A percentile compares a stretch with the other conserved stretches of the same genome.
phyloP scores from a whole-genome alignment of 2,888 invertebrate species.

The Malachius bipustulatus region DNA sequence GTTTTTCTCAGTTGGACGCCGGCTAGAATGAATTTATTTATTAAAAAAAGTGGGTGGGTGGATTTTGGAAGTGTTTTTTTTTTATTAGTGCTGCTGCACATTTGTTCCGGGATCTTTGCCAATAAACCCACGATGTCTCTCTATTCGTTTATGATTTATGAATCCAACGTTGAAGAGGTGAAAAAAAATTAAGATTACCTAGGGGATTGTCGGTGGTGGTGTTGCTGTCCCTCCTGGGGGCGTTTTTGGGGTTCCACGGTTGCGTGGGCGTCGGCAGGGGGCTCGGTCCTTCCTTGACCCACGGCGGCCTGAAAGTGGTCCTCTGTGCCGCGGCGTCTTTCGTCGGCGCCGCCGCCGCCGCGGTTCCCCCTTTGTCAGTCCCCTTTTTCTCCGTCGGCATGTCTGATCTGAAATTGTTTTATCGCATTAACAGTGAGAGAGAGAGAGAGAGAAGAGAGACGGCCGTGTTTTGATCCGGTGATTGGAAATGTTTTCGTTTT shows the following conservation, averaged over 20 bases:
- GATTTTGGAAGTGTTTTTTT: not conserved
- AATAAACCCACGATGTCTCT: no score
- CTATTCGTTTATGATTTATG: no score
- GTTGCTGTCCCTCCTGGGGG: constrained; percentile 27
- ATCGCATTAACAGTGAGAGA: no score
- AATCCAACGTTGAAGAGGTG: no score
- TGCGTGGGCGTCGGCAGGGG: constrained; percentile 45
- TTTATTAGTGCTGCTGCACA: no score
- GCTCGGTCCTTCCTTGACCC: constrained; percentile 57
- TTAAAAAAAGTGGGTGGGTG: constrained; percentile 1
- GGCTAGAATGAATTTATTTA: constrained; percentile 19
- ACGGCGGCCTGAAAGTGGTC: constrained; percentile 60
- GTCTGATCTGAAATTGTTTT: constrained; percentile 33
- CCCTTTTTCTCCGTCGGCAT: constrained; percentile 45
- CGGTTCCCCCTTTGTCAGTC: constrained; percentile 27
- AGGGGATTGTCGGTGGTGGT: constrained; percentile 21
- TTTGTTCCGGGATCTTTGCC: no score
- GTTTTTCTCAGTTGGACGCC: constrained; percentile 20
- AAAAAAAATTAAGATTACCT: constrained; percentile 26
- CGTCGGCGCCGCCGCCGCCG: constrained; percentile 36
- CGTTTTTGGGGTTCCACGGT: constrained; percentile 49
- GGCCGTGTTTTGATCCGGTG: no score
- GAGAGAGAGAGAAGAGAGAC: no score
- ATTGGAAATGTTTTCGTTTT: no score
- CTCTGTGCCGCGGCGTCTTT: constrained; percentile 40